Evolutionary conservation across 2,113 vertebrate species (phyloP).

Genomic region (Procavia capensis): DNA sequence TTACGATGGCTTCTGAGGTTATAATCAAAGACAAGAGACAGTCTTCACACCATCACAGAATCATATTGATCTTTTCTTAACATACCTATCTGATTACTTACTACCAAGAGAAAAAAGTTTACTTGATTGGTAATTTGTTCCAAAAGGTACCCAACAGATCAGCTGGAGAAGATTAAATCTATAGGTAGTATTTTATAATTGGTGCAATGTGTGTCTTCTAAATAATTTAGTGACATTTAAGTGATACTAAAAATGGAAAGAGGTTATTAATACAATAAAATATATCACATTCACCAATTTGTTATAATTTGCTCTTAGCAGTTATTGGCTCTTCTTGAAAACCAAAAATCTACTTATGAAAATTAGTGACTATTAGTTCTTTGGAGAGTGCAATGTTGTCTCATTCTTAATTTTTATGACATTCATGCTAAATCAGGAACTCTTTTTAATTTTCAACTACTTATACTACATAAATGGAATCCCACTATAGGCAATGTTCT

Average conservation of each 20-base stretch:
- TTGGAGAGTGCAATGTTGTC: neutral
- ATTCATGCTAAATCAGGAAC: neutral
- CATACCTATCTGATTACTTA: neutral
- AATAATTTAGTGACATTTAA: neutral
- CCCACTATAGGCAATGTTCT: neutral
- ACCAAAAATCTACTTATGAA: neutral
- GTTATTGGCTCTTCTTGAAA: neutral
- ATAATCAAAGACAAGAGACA: neutral
- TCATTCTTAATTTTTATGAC: neutral
- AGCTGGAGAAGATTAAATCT: neutral
- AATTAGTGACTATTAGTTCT: neutral
- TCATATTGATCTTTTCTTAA: neutral
- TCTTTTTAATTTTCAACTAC: neutral
- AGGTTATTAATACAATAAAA: neutral
- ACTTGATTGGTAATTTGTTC: neutral
- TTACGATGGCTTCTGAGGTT: neutral
- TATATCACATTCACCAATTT: neutral
- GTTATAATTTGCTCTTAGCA: neutral
- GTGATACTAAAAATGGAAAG: neutral
- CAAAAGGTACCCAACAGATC: neutral
- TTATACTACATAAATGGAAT: neutral
- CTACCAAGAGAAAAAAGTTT: neutral
- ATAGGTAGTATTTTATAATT: neutral
- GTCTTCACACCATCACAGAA: neutral
- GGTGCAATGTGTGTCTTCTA: neutral